phyloP scores from a whole-genome alignment of 2,113 vertebrate genomes.

The Neolamprologus cancellatus region DNA sequence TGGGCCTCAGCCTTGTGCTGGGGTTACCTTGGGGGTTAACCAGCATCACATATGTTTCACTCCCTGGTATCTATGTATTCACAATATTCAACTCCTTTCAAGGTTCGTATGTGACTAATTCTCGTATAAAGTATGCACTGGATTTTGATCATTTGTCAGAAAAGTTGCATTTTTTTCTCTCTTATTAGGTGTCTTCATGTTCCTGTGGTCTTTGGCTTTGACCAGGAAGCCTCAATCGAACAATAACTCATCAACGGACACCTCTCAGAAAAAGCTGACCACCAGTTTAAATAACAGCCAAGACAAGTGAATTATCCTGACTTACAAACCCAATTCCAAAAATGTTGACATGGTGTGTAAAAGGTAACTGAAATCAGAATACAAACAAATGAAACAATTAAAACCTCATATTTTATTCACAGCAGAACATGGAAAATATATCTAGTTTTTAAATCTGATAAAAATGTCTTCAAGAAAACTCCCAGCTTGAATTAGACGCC shows the following conservation, averaged over 20 bases:
- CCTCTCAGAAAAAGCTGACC: conserved; percentile 50
- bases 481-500: background rate
- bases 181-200: conserved; percentile 60
- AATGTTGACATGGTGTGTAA: background rate
- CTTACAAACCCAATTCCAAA: background rate
- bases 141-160: background rate
- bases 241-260: conserved; percentile 8
- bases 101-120: conserved; percentile 69
- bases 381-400: accelerated
- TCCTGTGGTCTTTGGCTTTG: conserved; percentile 65
- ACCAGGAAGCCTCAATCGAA: conserved; percentile 29
- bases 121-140: background rate
- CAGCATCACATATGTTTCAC: conserved; percentile 72
- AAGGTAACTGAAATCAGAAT: background rate
- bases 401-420: background rate
- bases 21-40: conserved; percentile 83
- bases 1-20: conserved; percentile 83
- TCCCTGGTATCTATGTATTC: conserved; percentile 79
- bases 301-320: background rate
- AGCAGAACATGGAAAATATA: background rate
- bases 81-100: conserved; percentile 85
- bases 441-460: background rate
- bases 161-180: background rate
- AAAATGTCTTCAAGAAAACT: background rate
- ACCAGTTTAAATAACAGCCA: conserved; percentile 34